These are phyloP conservation scores for Drosophila tristis DNA, from an alignment of 1,140 invertebrate species.

Conservation along the genomic window DNA sequence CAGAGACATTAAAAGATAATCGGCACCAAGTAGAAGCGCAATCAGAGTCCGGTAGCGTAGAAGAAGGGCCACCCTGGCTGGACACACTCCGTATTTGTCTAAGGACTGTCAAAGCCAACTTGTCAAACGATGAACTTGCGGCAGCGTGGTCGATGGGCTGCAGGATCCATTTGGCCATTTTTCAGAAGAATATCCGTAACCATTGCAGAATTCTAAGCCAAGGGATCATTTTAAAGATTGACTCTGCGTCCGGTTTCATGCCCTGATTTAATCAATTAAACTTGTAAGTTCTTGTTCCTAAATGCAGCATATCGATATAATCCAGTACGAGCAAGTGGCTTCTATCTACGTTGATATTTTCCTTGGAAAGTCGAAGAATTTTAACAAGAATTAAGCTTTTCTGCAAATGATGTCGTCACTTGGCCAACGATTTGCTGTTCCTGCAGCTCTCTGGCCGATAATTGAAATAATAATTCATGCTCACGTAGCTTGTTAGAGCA, in stretches of 20 bases:
- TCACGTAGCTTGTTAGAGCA: constrained; percentile 48
- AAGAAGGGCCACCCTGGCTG: background rate
- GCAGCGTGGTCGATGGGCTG: background rate
- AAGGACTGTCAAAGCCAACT: constrained; percentile 27
- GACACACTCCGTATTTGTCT: constrained; percentile 33
- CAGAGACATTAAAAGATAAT: constrained; percentile 49
- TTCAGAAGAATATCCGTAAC: too few species aligned
- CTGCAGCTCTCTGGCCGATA: constrained; percentile 3
- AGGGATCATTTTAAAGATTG: too few species aligned
- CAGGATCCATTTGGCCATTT: background rate
- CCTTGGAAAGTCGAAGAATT: too few species aligned
- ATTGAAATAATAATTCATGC: constrained; percentile 50
- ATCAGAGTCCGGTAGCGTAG: constrained; percentile 16
- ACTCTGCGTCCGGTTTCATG: too few species aligned
- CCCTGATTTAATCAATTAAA: too few species aligned
- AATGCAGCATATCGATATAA: too few species aligned
- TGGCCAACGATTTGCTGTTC: constrained; percentile 7
- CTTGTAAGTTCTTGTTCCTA: too few species aligned
- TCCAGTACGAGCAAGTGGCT: too few species aligned
- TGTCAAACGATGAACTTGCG: constrained; percentile 2
- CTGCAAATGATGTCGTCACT: constrained; percentile 28
- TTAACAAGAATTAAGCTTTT: background rate
- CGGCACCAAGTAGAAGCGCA: constrained; percentile 42
- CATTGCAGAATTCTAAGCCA: too few species aligned
- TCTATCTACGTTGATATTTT: too few species aligned